These are phyloP conservation scores for Chaetodon trifascialis DNA, from an alignment of 2,113 vertebrate genomes.

Conservation along the genomic window DNA sequence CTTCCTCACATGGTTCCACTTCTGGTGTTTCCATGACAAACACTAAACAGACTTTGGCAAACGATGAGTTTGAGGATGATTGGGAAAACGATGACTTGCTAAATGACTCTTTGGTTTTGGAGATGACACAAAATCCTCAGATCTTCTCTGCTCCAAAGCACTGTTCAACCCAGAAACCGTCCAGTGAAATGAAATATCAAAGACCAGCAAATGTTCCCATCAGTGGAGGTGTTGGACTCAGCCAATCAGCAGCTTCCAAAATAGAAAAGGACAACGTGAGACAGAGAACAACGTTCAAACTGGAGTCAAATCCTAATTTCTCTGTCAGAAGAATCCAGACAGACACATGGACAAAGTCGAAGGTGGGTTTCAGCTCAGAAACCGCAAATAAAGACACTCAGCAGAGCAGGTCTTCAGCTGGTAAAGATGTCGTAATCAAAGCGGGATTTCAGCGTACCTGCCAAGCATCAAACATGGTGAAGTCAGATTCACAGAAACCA, in stretches of 20 bases:
- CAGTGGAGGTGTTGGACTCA: neutral
- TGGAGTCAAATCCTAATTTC: constrained; percentile 50
- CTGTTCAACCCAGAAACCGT: constrained; percentile 71
- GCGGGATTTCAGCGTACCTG: neutral
- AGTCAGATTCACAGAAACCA: neutral
- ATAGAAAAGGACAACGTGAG: constrained; percentile 9
- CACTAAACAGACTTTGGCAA: neutral
- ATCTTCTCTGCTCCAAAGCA: constrained; percentile 58
- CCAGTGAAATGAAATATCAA: neutral
- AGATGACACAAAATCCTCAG: constrained; percentile 87
- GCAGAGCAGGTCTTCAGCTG: neutral
- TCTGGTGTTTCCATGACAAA: rapidly evolving
- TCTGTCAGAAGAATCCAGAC: constrained; percentile 21
- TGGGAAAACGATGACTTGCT: constrained; percentile 88
- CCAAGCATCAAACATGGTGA: neutral
- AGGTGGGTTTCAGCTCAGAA: neutral
- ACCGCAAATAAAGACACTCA: rapidly evolving
- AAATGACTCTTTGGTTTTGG: constrained; percentile 87
- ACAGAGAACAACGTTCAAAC: constrained; percentile 42
- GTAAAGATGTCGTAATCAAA: too few relatives aligned
- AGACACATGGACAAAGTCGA: neutral
- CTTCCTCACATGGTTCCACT: neutral
- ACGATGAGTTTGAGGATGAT: constrained; percentile 85
- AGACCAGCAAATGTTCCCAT: neutral
- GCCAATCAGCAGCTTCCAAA: neutral